Evolutionary conservation across 2,797 vertebrate genomes (phyloP).

Genomic region (Benthosema pterotum): DNA sequence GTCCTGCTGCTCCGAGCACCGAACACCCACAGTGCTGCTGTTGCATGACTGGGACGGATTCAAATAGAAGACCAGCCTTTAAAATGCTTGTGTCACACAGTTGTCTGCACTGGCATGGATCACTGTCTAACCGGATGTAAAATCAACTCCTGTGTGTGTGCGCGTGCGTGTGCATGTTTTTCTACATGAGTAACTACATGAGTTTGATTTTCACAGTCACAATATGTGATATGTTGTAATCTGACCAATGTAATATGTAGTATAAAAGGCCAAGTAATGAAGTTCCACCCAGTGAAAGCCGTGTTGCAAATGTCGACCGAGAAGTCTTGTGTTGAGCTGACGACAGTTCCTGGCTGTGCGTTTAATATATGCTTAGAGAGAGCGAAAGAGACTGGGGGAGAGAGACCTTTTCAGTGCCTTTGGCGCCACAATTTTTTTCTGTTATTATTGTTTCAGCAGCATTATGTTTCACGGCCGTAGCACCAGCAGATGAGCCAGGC

Average conservation of each 20-base stretch:
- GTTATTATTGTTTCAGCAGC: not conserved
- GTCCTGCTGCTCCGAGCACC: slow-evolving; percentile 41
- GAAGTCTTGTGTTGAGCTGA: slow-evolving; percentile 30
- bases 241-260: too few relatives aligned
- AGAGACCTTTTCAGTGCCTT: slow-evolving; percentile 54
- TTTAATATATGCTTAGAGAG: not conserved
- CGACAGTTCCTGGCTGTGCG: slow-evolving; percentile 23
- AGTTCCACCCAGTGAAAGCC: too few relatives aligned
- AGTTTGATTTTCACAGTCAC: too few relatives aligned
- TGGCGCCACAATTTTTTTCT: slow-evolving; percentile 42
- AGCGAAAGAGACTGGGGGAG: not conserved
- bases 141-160: too few relatives aligned
- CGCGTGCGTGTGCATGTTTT: too few relatives aligned
- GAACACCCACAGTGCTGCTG: slow-evolving; percentile 6
- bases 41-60: slow-evolving; percentile 40
- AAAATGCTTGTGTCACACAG: slow-evolving; percentile 2
- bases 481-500: not conserved
- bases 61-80: slow-evolving; percentile 12
- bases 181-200: too few relatives aligned
- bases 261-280: too few relatives aligned
- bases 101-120: too few relatives aligned
- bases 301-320: not conserved
- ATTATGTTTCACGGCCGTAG: not conserved
- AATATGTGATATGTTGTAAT: too few relatives aligned
- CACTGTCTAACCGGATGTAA: too few relatives aligned